Conservation (phyloP, 2,113 vertebrate genomes). For the Hypocryptadius cinnamomeus region DNA sequence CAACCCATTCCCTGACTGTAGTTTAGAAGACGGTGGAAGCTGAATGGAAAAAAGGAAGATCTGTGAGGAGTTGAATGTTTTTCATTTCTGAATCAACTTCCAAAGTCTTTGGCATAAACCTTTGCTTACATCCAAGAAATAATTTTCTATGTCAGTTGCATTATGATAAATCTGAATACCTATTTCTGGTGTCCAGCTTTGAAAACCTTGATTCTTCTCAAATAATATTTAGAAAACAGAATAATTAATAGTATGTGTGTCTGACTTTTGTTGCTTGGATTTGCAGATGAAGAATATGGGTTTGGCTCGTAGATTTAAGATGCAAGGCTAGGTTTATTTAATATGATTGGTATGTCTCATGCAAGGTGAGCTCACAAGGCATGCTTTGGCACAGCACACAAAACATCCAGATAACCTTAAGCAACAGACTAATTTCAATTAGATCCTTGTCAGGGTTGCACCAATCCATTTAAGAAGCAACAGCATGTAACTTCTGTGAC, state of each 20-base stretch:
- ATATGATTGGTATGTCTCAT: not conserved
- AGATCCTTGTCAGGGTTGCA: not conserved
- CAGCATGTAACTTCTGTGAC: not conserved
- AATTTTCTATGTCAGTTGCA: not conserved
- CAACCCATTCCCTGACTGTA: not conserved
- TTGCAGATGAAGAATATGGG: not conserved
- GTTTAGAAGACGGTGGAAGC: not conserved
- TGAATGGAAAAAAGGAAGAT: not conserved
- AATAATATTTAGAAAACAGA: not conserved
- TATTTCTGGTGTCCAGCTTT: not conserved
- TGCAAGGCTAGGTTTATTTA: not conserved
- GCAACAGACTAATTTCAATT: not conserved
- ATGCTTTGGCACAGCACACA: not conserved
- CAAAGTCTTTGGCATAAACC: not conserved
- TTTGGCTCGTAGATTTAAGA: not conserved
- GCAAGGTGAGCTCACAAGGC: not conserved
- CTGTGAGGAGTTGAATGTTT: not conserved
- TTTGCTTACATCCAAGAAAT: not conserved
- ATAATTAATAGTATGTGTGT: not conserved
- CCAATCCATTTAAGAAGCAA: not conserved
- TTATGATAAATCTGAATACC: not conserved
- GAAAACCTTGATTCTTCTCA: not conserved
- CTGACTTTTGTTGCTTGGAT: not conserved
- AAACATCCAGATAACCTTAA: conserved; percentile 1
- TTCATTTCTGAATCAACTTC: not conserved